Base-by-base conservation (phyloP, 2,888 invertebrate genomes). In the Trisateles emortualis region DNA sequence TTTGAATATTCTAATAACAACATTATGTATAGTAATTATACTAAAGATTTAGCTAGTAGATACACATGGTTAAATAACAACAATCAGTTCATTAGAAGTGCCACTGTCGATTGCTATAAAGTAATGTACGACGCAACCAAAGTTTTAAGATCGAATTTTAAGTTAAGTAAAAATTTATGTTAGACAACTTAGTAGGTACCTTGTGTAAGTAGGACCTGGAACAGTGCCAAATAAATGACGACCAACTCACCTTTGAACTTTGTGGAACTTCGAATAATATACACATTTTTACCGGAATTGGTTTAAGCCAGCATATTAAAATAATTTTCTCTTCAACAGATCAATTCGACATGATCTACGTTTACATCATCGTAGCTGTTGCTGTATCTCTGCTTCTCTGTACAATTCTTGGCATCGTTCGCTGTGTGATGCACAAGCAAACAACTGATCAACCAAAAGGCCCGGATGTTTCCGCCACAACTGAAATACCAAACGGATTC, bases 291-390 rank as follows among this genome's bases (percentile, higher is more conserved):
- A 10, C 9, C 3, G 1, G 11, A 5, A 19, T 19, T 17, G n/a
- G 3, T 19, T 10, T 10, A 17, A 22, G 8, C 1, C n/a, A 17
- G 11, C n/a, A 9, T 3, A n/a, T 4, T 38, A 38, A 17, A 19
- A 4, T 8, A 36, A 42, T 39, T 46, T 52, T 53, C 62, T 64
- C 56, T 51, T 73, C 65, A 52, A 68, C 95, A 96, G 96, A 95
- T 82, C 95, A 96, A 79, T 95, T 95, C 76, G 96, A 96, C 81
- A 95, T 96, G 69, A 95, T 97, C 84, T 96, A 97, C 88, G 93
- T 97, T 52, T 97, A 97, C 93, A 94, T 97, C 81, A 95, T 96
- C 65, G 95, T 97, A 64, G 96, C 96, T 61, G 94, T 96, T 35
- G 94, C 96, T 19, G 95, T 94, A 11, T 95, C 96, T 10, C 90